Evolutionary conservation across 2,113 vertebrate genomes (phyloP).

Genomic region (Rhipidura dahli): DNA sequence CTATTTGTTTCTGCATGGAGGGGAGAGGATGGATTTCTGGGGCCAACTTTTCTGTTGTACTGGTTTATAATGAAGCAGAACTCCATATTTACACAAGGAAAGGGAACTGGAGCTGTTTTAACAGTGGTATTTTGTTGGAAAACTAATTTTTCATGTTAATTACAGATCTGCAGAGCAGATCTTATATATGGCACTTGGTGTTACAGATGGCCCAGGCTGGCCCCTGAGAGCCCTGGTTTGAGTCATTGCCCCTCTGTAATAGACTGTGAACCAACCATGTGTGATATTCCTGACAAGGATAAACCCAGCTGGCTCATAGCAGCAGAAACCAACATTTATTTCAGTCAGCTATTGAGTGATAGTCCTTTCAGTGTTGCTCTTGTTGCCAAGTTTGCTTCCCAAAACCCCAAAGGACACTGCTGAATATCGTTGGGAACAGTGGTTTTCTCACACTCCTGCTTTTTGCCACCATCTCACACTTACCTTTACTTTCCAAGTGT

Average conservation of each 20-base stretch:
- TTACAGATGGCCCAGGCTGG: background rate
- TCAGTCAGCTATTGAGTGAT: constrained; percentile 19
- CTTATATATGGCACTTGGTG: background rate
- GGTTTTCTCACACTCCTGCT: background rate
- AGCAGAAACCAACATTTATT: constrained; percentile 17
- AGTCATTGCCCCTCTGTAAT: background rate
- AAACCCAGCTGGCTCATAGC: constrained; percentile 19
- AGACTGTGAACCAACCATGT: background rate
- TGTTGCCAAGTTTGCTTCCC: background rate
- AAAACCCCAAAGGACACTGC: background rate
- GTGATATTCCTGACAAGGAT: constrained; percentile 26
- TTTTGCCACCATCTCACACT: background rate
- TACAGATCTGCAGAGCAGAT: background rate
- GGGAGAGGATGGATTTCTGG: background rate
- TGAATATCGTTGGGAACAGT: background rate
- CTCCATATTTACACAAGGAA: background rate
- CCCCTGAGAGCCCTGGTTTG: background rate
- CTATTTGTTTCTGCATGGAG: background rate
- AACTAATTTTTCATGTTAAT: background rate
- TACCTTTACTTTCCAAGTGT: background rate
- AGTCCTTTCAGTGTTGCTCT: background rate
- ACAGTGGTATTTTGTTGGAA: background rate
- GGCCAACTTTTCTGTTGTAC: background rate
- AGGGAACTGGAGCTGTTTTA: background rate
- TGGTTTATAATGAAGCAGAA: background rate